Conservation (phyloP, 1,140 invertebrate species). For the Drosophila punjabiensis region DNA sequence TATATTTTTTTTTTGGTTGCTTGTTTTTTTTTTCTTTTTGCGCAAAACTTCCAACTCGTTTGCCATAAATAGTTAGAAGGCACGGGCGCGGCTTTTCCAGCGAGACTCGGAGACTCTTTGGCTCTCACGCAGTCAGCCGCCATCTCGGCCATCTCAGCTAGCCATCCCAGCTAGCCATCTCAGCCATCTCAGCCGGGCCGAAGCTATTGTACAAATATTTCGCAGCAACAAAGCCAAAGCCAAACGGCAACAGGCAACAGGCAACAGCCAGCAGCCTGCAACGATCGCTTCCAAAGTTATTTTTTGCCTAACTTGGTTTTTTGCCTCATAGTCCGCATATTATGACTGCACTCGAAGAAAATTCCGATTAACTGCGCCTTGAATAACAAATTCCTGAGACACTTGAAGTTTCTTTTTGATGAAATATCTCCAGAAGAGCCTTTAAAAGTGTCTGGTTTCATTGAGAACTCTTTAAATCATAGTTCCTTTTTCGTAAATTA, state of each 20-base stretch:
- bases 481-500: background rate
- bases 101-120: slow-evolving; percentile 39
- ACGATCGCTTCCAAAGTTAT: slow-evolving; percentile 77
- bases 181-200: background rate
- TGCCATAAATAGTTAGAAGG: slow-evolving; percentile 83
- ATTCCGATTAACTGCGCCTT: background rate
- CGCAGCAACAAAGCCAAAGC: slow-evolving; percentile 33
- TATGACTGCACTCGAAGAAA: slow-evolving; percentile 46
- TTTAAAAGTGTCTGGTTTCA: background rate
- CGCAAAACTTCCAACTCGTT: slow-evolving; percentile 64
- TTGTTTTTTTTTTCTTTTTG: no score
- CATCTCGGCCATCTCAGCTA: slow-evolving; percentile 23
- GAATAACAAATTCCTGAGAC: background rate
- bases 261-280: slow-evolving; percentile 11
- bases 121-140: slow-evolving; percentile 58
- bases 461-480: background rate
- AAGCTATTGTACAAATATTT: slow-evolving; percentile 79
- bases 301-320: slow-evolving; percentile 76
- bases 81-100: slow-evolving; percentile 73
- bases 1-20: background rate
- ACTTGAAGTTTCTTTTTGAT: background rate
- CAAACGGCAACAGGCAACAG: slow-evolving; percentile 22
- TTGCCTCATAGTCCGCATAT: slow-evolving; percentile 61
- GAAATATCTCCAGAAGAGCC: background rate
- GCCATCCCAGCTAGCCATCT: slow-evolving; percentile 16